phyloP scores from a whole-genome alignment of 2,797 vertebrate genomes.

The Bovichtus diacanthus region DNA sequence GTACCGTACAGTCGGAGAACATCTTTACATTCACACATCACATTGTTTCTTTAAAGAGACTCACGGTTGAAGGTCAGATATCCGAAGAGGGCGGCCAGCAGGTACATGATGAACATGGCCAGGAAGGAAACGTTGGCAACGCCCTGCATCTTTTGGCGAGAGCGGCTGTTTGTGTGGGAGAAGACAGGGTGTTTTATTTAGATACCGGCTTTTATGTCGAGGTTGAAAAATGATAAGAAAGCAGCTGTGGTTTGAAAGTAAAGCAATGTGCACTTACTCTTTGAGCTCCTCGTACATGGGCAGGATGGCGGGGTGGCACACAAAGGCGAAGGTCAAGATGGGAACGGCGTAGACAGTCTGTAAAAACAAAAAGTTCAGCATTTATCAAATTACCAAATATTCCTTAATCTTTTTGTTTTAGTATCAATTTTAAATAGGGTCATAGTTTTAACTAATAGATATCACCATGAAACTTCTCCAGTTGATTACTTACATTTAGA shows the following conservation, averaged over 20 bases:
- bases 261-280: conserved; percentile 82
- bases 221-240: not conserved
- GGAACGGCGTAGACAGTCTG: conserved; percentile 98
- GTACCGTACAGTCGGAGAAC: too few species aligned
- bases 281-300: conserved; percentile 98
- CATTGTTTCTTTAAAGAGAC: too few species aligned
- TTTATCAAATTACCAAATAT: not conserved
- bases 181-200: not conserved
- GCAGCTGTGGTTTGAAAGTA: not conserved
- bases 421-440: too few species aligned
- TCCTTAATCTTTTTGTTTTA: not conserved
- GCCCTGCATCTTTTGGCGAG: conserved; percentile 93
- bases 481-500: too few species aligned
- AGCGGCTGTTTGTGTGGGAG: conserved; percentile 85
- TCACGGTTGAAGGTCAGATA: conserved; percentile 98
- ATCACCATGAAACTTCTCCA: too few species aligned
- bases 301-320: conserved; percentile 97
- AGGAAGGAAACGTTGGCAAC: conserved; percentile 97
- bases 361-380: not conserved
- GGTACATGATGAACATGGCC: conserved; percentile 98
- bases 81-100: conserved; percentile 96
- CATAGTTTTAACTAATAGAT: too few species aligned
- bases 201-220: not conserved
- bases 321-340: conserved; percentile 97
- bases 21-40: too few species aligned